Base-by-base conservation (phyloP, 2,113 vertebrate genomes). In the Oncorhynchus masou region DNA sequence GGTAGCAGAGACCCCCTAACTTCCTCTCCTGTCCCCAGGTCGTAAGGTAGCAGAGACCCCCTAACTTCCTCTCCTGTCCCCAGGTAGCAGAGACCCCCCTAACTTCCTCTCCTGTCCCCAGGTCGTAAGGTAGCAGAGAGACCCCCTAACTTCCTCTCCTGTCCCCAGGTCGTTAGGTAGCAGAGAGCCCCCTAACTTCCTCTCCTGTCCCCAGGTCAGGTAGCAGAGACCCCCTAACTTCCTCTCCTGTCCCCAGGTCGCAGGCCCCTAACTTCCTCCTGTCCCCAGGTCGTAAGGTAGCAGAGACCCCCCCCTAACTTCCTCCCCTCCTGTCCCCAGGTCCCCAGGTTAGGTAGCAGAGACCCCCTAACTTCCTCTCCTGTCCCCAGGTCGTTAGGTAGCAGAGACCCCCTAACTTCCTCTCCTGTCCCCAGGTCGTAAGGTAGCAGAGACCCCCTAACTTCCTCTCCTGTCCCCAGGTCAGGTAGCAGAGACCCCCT, bases 351-450 rank as follows among this genome's bases (percentile, higher is more conserved):
- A 92, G 81, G 90, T 97, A 69, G 83, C 94, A 0, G 96, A 98
- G 83, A 94, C 95, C 93, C 3, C 29, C 29, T 29, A 29, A 29
- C 31, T 34, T 1, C 5, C 31, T 39, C 34, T 39, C 34, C 9
- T 83, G 62, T 27, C 87, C 91, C 62, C 90, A 99, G 98, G 94
- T n/a, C 96, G 96, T 59, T 95, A 92, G 81, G 90, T 97, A 69
- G 83, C 94, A 0, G 96, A 98, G 83, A 94, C 95, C 92, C 0
- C 98, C 97, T 15, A 94, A 91, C 84, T 97, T 99, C 93, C 95
- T 99, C 80, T 94, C 95, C 2, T 83, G 62, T 27, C 87, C 91
- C 62, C 90, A 99, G 98, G 94, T 80, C 96, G 96, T 59, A 95
- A 92, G 81, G 90, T 97, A 69, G 83, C 94, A 0, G 96, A 98